Evolutionary conservation across 2,797 vertebrate genomes (phyloP).

Genomic region (Chelon labrosus): DNA sequence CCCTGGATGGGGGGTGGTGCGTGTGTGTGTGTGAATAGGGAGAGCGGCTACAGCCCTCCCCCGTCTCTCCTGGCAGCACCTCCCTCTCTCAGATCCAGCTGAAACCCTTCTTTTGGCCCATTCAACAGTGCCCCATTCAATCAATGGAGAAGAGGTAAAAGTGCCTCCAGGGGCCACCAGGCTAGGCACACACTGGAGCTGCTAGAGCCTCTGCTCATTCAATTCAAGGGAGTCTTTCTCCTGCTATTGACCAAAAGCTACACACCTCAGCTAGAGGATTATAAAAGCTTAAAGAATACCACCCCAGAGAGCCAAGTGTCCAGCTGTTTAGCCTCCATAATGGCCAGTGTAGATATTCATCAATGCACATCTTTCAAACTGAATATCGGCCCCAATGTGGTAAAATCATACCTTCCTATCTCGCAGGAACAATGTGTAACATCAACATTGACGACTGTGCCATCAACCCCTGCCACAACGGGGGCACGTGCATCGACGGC

Average conservation of each 20-base stretch:
- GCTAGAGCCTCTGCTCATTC: constrained; percentile 57
- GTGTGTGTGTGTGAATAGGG: constrained; percentile 59
- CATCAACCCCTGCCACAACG: constrained; percentile 94
- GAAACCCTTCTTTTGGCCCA: constrained; percentile 71
- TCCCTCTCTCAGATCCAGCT: constrained; percentile 69
- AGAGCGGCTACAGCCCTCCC: constrained; percentile 47
- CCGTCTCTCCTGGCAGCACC: constrained; percentile 50
- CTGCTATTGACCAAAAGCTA: constrained; percentile 54
- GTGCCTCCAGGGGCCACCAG: constrained; percentile 70
- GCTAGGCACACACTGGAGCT: constrained; percentile 62
- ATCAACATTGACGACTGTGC: constrained; percentile 96
- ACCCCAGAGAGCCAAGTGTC: constrained; percentile 26
- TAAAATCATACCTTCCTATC: constrained; percentile 21
- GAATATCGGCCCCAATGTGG: neutral
- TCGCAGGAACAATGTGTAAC: constrained; percentile 93
- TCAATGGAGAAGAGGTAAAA: constrained; percentile 67
- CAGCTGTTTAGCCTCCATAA: constrained; percentile 39
- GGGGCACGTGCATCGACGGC: constrained; percentile 93
- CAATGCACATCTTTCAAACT: neutral
- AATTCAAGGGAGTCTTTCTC: constrained; percentile 51
- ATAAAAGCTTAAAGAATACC: constrained; percentile 48
- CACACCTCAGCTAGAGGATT: constrained; percentile 53
- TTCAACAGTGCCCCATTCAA: constrained; percentile 74
- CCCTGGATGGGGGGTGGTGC: constrained; percentile 7
- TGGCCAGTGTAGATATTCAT: constrained; percentile 25